phyloP scores from a whole-genome alignment of 2,888 invertebrate genomes.

The Caenorhabditis sp. region DNA sequence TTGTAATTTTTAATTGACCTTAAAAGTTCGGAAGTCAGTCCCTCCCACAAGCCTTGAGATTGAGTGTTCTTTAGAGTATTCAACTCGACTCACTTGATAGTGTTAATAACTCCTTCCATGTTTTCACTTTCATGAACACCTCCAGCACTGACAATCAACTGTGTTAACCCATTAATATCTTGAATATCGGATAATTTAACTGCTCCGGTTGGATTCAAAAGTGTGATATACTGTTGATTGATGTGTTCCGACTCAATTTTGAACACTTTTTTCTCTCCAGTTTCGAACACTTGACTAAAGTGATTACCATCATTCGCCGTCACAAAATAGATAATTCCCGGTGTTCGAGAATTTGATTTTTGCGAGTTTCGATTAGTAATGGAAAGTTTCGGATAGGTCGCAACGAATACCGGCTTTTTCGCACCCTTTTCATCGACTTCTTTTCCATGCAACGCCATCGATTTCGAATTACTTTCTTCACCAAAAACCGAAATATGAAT shows the following conservation, averaged over 20 bases:
- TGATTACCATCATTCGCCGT: slow-evolving; percentile 13
- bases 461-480: background rate
- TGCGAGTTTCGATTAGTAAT: slow-evolving; percentile 22
- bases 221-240: slow-evolving; percentile 20
- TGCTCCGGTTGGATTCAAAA: slow-evolving; percentile 32
- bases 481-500: slow-evolving; percentile 15
- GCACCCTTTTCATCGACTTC: slow-evolving; percentile 14
- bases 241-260: slow-evolving; percentile 14
- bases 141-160: slow-evolving; percentile 26
- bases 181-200: slow-evolving; percentile 19
- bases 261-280: background rate
- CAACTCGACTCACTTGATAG: slow-evolving; percentile 24
- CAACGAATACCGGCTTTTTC: slow-evolving; percentile 12
- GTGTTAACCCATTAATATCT: slow-evolving; percentile 22
- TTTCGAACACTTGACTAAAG: slow-evolving; percentile 22
- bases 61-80: too few relatives aligned
- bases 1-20: too few relatives aligned
- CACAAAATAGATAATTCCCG: slow-evolving; percentile 38
- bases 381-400: background rate
- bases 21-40: too few relatives aligned
- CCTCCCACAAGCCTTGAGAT: too few relatives aligned
- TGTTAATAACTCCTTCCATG: slow-evolving; percentile 15
- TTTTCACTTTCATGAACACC: slow-evolving; percentile 28
- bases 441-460: slow-evolving; percentile 17
- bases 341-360: slow-evolving; percentile 10